These are phyloP conservation scores for Drosophila malerkotliana DNA, from an alignment of 1,140 invertebrate species.

Conservation along the genomic window DNA sequence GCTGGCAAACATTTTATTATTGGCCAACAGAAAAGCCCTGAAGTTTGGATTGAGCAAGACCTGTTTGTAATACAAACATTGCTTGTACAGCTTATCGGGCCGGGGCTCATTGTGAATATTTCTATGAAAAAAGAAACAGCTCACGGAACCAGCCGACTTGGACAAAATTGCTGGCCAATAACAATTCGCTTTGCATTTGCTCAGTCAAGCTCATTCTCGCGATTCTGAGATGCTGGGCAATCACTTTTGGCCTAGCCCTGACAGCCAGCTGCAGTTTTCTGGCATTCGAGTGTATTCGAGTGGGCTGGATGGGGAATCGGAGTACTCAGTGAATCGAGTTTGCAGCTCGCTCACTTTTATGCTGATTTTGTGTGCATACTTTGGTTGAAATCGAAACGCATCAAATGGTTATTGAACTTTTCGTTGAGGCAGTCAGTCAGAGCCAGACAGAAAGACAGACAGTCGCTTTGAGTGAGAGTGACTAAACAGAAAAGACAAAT, in stretches of 20 bases:
- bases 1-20: conserved; percentile 21
- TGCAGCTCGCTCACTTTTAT: conserved; percentile 70
- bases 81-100: not conserved
- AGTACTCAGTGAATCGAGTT: conserved; percentile 39
- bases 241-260: conserved; percentile 73
- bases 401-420: conserved; percentile 75
- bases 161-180: conserved; percentile 11
- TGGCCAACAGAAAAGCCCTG: conserved; percentile 22
- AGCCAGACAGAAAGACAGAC: conserved; percentile 8
- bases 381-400: conserved; percentile 61
- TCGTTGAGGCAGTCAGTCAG: conserved; percentile 32
- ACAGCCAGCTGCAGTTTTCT: conserved; percentile 49
- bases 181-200: not conserved
- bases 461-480: conserved; percentile 23
- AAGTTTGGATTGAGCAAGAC: conserved; percentile 18
- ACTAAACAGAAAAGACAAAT: conserved; percentile 18
- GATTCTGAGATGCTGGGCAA: conserved; percentile 39
- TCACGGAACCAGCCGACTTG: conserved; percentile 4
- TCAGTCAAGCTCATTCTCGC: conserved; percentile 12
- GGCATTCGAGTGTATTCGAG: conserved; percentile 26
- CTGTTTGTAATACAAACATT: conserved; percentile 5
- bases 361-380: conserved; percentile 58
- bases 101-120: conserved; percentile 5
- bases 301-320: conserved; percentile 27
- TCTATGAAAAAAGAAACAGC: not conserved